These are phyloP conservation scores for Discoglossus pictus DNA, from an alignment of 2,797 vertebrate genomes.

Conservation along the genomic window DNA sequence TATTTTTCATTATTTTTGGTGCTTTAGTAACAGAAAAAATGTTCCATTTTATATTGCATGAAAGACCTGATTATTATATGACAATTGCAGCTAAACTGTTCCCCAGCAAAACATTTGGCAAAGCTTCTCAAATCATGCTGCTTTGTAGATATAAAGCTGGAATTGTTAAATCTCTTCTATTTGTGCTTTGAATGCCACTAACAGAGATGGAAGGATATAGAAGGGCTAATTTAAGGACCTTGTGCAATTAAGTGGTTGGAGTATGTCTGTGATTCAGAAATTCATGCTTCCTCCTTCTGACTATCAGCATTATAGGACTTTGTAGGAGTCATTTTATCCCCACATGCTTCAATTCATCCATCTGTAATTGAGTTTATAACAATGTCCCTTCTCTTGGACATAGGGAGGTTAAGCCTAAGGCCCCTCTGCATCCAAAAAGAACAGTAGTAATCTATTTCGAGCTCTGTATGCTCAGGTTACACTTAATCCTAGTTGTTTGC, in stretches of 20 bases:
- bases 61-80: not conserved
- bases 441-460: slow-evolving; percentile 31
- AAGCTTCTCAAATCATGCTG: not conserved
- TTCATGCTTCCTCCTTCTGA: slow-evolving; percentile 2
- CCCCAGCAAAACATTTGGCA: slow-evolving; percentile 5
- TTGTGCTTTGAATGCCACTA: not conserved
- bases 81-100: not conserved
- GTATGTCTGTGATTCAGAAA: slow-evolving; percentile 7
- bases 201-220: not conserved
- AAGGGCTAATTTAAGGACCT: not conserved
- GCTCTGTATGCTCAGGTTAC: slow-evolving; percentile 16
- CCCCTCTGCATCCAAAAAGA: slow-evolving; percentile 16
- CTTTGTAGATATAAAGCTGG: slow-evolving; percentile 6
- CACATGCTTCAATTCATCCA: slow-evolving; percentile 18
- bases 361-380: slow-evolving; percentile 25
- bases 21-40: too few relatives aligned
- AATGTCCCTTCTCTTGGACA: slow-evolving; percentile 9
- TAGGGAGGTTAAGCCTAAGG: slow-evolving; percentile 5
- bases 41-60: not conserved
- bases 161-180: not conserved
- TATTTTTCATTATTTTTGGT: too few relatives aligned
- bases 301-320: slow-evolving; percentile 17
- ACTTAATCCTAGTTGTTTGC: slow-evolving; percentile 39
- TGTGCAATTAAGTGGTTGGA: slow-evolving; percentile 11
- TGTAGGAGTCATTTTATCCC: slow-evolving; percentile 14